Conservation (phyloP, 1,140 invertebrate species). For the Phthorimaea operculella region DNA sequence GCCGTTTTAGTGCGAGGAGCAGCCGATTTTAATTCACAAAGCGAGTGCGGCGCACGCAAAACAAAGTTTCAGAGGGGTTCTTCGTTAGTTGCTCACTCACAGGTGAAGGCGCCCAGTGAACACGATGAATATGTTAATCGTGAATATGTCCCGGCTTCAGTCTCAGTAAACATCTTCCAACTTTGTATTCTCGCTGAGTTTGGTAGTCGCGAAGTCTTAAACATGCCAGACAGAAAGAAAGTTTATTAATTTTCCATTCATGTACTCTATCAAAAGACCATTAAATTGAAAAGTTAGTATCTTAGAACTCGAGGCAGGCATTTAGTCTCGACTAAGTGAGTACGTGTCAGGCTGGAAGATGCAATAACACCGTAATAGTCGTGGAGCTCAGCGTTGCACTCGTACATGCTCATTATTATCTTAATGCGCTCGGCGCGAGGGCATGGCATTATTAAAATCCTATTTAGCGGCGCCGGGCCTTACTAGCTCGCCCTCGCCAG, state of each 20-base stretch:
- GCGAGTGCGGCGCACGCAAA: slow-evolving; percentile 38
- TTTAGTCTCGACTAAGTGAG: background rate
- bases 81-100: slow-evolving; percentile 55
- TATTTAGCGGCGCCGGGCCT: slow-evolving; percentile 24
- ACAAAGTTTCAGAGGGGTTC: slow-evolving; percentile 52
- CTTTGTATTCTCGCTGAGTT: background rate
- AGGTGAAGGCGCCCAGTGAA: slow-evolving; percentile 23
- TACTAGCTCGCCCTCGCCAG: no score
- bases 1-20: slow-evolving; percentile 48
- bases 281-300: no score
- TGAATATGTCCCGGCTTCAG: slow-evolving; percentile 4
- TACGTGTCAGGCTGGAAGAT: background rate
- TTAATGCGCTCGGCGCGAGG: slow-evolving; percentile 30
- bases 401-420: slow-evolving; percentile 21
- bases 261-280: no score
- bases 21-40: slow-evolving; percentile 51
- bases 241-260: no score
- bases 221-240: no score
- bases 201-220: no score
- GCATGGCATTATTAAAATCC: slow-evolving; percentile 41
- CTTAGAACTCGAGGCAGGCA: no score
- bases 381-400: background rate
- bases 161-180: background rate
- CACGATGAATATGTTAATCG: slow-evolving; percentile 36
- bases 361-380: background rate